Conservation (phyloP, 2,113 vertebrate genomes). For the Carollia perspicillata region DNA sequence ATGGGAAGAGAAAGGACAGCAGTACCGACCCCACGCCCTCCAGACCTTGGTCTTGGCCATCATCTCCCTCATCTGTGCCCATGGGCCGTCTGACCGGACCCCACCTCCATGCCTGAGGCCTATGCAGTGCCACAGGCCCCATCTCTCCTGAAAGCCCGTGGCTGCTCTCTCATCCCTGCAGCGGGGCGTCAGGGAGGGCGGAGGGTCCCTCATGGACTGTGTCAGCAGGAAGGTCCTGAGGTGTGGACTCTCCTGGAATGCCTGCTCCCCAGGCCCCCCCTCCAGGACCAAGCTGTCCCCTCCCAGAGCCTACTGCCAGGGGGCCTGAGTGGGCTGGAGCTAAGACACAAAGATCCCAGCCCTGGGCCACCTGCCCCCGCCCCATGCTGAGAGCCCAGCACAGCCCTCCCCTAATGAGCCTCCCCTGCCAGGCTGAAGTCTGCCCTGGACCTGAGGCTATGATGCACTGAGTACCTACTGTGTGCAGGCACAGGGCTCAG, state of each 20-base stretch:
- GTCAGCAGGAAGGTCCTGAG: background rate
- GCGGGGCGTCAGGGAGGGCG: rapidly evolving
- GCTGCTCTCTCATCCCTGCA: background rate
- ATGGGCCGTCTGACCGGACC: rapidly evolving
- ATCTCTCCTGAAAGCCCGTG: background rate
- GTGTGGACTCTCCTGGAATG: background rate
- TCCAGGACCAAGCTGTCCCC: background rate
- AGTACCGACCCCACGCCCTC: no score
- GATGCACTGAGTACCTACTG: background rate
- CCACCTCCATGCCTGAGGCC: background rate
- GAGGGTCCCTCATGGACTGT: background rate
- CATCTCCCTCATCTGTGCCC: background rate
- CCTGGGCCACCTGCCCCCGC: background rate
- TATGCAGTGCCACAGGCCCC: no score
- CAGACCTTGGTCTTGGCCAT: background rate
- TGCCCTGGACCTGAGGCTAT: background rate
- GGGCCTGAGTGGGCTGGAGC: background rate
- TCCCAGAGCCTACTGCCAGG: background rate
- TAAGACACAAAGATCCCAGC: background rate
- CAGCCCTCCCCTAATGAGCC: background rate
- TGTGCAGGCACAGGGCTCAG: background rate
- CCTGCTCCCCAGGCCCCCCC: background rate
- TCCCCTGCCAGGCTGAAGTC: background rate
- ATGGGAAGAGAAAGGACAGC: background rate
- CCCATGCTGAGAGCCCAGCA: background rate